These are phyloP conservation scores for Capromys pilorides DNA, from an alignment of 2,797 vertebrate species.

Conservation along the genomic window DNA sequence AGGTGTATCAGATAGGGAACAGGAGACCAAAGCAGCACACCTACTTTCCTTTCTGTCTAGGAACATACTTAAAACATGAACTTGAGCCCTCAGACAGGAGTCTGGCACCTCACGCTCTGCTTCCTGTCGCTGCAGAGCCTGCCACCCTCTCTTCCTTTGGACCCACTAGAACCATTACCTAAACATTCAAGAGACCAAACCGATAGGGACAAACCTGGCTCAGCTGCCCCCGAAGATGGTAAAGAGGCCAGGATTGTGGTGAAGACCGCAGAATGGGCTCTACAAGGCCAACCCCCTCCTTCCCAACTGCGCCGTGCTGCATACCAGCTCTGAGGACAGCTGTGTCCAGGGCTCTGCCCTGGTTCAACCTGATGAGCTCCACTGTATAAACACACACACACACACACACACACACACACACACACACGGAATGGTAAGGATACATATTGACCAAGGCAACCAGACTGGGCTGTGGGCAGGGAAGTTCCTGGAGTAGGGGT, in stretches of 20 bases:
- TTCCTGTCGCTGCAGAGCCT: no score
- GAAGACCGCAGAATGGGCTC: no score
- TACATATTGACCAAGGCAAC: background rate
- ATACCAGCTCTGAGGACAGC: background rate
- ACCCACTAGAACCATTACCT: background rate
- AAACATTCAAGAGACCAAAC: background rate
- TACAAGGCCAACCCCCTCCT: background rate
- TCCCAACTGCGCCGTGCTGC: background rate
- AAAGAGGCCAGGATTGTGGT: background rate
- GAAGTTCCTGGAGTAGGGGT: background rate
- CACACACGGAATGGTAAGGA: background rate
- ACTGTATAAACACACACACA: background rate
- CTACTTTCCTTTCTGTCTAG: background rate
- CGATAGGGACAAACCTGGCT: background rate
- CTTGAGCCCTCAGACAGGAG: background rate
- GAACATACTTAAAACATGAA: background rate
- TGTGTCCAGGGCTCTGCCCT: no score
- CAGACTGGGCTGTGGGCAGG: background rate
- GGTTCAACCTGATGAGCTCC: background rate
- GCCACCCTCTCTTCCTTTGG: background rate
- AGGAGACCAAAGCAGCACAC: background rate
- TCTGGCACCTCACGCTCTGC: background rate
- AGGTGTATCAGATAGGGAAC: background rate
- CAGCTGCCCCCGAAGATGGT: no score
- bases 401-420: no score